Percentiles rank a stretch among this genome's conserved stretches.
Conservation (phyloP, 2,888 invertebrate genomes). For the Pristionchus fissidentatus region DNA sequence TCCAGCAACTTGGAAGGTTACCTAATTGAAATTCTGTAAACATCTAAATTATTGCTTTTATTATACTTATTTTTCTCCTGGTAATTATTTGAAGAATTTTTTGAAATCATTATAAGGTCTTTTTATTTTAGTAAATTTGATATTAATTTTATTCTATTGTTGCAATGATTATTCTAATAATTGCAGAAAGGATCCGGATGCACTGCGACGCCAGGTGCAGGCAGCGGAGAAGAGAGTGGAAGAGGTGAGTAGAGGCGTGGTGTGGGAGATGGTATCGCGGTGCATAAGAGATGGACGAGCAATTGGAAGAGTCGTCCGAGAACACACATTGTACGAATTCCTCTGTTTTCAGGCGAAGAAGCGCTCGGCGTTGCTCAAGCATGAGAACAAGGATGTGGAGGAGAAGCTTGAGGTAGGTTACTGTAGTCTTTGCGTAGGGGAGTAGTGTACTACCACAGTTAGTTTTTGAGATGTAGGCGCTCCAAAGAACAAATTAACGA, state of each 20-base stretch:
- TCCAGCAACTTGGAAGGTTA: neutral
- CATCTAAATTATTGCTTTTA: neutral
- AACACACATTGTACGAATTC: neutral
- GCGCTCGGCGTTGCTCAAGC: neutral
- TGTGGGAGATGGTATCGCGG: neutral
- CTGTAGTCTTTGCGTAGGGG: neutral
- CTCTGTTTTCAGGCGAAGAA: slow-evolving; percentile 28
- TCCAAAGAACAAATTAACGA: no score
- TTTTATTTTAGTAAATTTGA: neutral
- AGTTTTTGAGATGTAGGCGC: no score
- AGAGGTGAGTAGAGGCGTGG: slow-evolving; percentile 27
- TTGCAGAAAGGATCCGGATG: neutral
- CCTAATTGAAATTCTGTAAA: neutral
- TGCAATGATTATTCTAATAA: neutral
- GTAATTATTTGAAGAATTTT: neutral
- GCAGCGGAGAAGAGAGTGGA: slow-evolving; percentile 25
- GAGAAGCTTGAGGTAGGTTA: neutral
- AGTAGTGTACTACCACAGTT: no score
- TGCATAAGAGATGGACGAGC: neutral
- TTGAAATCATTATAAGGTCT: neutral
- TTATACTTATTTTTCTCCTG: neutral
- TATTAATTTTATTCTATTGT: neutral
- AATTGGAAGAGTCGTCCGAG: neutral
- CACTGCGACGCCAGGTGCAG: neutral
- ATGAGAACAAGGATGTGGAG: neutral